Evolutionary conservation across 2,888 invertebrate genomes (phyloP).

Genomic region (Oasisia sp.): DNA sequence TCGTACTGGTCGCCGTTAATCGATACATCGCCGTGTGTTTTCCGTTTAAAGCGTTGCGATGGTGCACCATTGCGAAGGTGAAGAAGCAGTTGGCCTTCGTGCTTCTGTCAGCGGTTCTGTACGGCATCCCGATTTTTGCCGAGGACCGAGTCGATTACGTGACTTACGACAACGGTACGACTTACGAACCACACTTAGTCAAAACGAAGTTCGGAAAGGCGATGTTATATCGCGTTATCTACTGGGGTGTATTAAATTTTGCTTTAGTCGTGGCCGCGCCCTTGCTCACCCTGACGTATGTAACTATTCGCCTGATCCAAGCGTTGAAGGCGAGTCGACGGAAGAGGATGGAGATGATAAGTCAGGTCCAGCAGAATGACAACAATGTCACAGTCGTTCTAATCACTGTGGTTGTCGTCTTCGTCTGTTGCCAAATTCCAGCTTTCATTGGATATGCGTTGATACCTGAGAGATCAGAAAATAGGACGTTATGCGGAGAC

Average conservation of each 20-base stretch:
- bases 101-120: constrained; percentile 36
- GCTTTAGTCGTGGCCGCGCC: constrained; percentile 32
- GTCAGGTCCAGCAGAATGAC: constrained; percentile 42
- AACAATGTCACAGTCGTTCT: constrained; percentile 48
- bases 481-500: constrained; percentile 41
- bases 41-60: constrained; percentile 40
- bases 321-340: constrained; percentile 28
- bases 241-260: constrained; percentile 31
- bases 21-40: constrained; percentile 43
- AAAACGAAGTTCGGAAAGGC: constrained; percentile 31
- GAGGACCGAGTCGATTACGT: constrained; percentile 25
- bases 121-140: constrained; percentile 38
- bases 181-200: background rate
- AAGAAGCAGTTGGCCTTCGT: constrained; percentile 40
- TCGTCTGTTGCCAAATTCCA: constrained; percentile 43
- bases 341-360: constrained; percentile 37
- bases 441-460: constrained; percentile 44
- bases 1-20: constrained; percentile 42
- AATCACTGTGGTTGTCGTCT: constrained; percentile 44
- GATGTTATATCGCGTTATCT: constrained; percentile 28
- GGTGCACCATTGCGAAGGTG: constrained; percentile 42
- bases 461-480: constrained; percentile 36
- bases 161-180: background rate
- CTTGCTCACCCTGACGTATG: constrained; percentile 30
- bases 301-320: constrained; percentile 33